Conservation (phyloP, 2,797 vertebrate species). For the Phylloscopus collybita region DNA sequence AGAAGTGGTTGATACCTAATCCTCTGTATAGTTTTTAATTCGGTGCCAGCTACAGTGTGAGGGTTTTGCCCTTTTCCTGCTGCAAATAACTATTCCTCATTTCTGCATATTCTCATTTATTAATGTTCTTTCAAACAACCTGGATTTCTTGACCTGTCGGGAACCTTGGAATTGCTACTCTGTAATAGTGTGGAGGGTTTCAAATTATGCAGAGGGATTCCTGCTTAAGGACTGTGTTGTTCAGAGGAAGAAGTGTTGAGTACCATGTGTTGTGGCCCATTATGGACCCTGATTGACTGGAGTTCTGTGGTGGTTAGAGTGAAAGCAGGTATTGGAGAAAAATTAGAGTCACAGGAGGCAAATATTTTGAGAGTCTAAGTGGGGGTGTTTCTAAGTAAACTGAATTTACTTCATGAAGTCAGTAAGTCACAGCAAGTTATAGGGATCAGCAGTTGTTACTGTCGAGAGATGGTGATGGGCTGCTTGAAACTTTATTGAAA, state of each 20-base stretch:
- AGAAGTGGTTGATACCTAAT: slow-evolving; percentile 45
- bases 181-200: neutral
- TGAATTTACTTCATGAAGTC: neutral
- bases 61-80: slow-evolving; percentile 2
- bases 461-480: neutral
- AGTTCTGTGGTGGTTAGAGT: neutral
- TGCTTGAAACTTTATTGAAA: neutral
- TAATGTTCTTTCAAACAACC: neutral
- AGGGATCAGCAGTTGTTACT: neutral
- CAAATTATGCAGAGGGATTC: neutral
- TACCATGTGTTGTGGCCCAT: accelerated
- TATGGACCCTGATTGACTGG: neutral
- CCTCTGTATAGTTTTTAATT: slow-evolving; percentile 1
- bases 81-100: neutral
- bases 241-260: neutral
- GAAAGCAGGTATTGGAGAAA: neutral
- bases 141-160: neutral
- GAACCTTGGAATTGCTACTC: neutral
- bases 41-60: neutral
- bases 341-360: neutral
- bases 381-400: neutral
- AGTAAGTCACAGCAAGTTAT: neutral
- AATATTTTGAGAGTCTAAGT: neutral
- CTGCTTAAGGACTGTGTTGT: neutral
- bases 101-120: neutral